Conservation (phyloP, 37 sponge, comb jelly and placozoan species). For the Ephydatia muelleri region DNA sequence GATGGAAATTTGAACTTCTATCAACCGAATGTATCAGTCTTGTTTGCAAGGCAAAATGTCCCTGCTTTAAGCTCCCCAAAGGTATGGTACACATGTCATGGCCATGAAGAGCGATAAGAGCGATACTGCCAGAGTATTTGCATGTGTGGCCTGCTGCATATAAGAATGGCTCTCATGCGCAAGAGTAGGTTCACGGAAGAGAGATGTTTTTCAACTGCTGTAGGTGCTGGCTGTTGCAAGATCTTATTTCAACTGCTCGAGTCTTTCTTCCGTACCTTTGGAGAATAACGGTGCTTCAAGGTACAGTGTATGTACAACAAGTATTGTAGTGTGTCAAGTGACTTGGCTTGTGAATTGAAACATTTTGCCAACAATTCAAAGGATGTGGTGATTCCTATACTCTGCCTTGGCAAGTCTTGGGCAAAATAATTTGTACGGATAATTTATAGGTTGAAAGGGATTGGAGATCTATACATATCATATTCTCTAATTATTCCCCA, state of each 20-base stretch:
- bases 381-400: too few species aligned
- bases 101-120: too few species aligned
- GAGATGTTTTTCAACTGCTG: neutral
- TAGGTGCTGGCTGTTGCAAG: conserved; percentile 23
- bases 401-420: too few species aligned
- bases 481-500: too few species aligned
- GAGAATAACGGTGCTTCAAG: conserved; percentile 23
- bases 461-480: too few species aligned
- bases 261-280: neutral
- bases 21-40: neutral
- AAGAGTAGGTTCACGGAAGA: neutral
- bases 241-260: neutral
- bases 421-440: too few species aligned
- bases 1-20: conserved; percentile 20
- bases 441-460: too few species aligned
- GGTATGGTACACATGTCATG: too few species aligned
- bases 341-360: too few species aligned
- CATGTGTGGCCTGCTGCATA: neutral
- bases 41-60: neutral
- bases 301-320: neutral
- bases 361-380: too few species aligned
- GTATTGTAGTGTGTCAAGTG: too few species aligned
- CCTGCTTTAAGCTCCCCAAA: conserved; percentile 11
- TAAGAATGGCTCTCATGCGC: neutral
- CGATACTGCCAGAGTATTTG: too few species aligned